Evolutionary conservation across 2,888 invertebrate species (phyloP).

Genomic region (Xanthostigma xanthostigma): DNA sequence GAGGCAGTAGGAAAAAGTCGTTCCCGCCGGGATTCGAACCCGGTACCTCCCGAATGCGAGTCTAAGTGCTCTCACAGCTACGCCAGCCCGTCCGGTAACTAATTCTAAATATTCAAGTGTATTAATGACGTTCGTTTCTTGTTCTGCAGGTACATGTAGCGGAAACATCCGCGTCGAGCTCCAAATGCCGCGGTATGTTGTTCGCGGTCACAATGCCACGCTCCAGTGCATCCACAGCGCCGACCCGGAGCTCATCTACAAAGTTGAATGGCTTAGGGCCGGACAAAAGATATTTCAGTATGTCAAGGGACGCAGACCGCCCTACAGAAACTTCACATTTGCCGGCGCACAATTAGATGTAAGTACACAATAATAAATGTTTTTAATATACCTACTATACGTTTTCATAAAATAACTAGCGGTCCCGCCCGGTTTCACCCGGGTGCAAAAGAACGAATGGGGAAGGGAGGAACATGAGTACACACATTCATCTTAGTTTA

Average conservation of each 20-base stretch:
- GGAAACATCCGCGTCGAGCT: constrained; percentile 27
- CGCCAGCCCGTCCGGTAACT: too few species aligned
- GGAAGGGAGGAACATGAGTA: too few species aligned
- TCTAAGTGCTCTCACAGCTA: too few species aligned
- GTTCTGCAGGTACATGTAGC: constrained; percentile 22
- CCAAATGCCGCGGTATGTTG: constrained; percentile 45
- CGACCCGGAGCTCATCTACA: constrained; percentile 55
- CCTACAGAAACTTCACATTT: constrained; percentile 49
- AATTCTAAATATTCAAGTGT: too few species aligned
- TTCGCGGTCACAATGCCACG: constrained; percentile 52
- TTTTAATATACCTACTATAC: too few species aligned
- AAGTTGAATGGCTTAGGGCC: constrained; percentile 58
- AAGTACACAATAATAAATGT: constrained; percentile 31
- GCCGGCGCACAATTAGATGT: constrained; percentile 64
- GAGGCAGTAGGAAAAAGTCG: too few species aligned
- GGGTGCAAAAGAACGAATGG: too few species aligned
- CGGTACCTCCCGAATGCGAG: too few species aligned
- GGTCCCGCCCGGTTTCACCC: too few species aligned
- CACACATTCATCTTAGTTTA: too few species aligned
- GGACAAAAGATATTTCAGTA: constrained; percentile 67
- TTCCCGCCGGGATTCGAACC: too few species aligned
- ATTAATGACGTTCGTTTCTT: constrained; percentile 5
- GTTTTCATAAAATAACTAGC: too few species aligned
- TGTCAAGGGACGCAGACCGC: constrained; percentile 61
- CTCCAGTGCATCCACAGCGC: constrained; percentile 65